A percentile compares a stretch with the other conserved stretches of the same genome.
Conservation (phyloP, 2,888 invertebrate genomes). For the Tryphoninae sp. region DNA sequence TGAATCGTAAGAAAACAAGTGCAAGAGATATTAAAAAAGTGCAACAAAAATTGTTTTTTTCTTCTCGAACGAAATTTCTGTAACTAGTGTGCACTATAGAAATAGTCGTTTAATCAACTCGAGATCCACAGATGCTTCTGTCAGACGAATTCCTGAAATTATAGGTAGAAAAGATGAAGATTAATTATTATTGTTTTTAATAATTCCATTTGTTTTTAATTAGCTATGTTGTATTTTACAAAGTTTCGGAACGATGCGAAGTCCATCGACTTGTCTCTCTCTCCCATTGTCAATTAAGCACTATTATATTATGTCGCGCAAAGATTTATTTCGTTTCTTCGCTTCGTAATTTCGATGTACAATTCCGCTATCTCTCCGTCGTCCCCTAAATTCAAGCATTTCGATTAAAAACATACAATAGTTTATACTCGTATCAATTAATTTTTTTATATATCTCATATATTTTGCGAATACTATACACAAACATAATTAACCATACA, state of each 20-base stretch:
- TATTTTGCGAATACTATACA: slow-evolving; percentile 29
- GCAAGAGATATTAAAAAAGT: background rate
- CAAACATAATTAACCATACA: slow-evolving; percentile 50
- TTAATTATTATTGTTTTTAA: background rate
- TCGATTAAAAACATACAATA: slow-evolving; percentile 49
- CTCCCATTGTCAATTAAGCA: background rate
- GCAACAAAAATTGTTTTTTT: slow-evolving; percentile 13
- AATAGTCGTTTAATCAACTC: slow-evolving; percentile 39
- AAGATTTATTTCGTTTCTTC: background rate
- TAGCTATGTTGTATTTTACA: slow-evolving; percentile 1
- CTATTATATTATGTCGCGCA: slow-evolving; percentile 1
- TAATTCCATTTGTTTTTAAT: slow-evolving; percentile 11
- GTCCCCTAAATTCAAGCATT: slow-evolving; percentile 3
- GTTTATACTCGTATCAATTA: slow-evolving; percentile 9
- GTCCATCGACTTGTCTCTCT: background rate
- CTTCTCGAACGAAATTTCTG: slow-evolving; percentile 15
- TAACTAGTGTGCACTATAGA: slow-evolving; percentile 7
- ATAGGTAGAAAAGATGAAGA: background rate
- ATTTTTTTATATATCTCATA: slow-evolving; percentile 30
- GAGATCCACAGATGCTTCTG: slow-evolving; percentile 8
- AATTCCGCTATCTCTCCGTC: slow-evolving; percentile 26
- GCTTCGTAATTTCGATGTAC: slow-evolving; percentile 47
- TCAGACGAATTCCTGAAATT: slow-evolving; percentile 12
- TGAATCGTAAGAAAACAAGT: background rate
- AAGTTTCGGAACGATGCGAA: slow-evolving; percentile 3